Evolutionary conservation across 2,797 vertebrate species (phyloP).

Genomic region (Darevskia mixta): DNA sequence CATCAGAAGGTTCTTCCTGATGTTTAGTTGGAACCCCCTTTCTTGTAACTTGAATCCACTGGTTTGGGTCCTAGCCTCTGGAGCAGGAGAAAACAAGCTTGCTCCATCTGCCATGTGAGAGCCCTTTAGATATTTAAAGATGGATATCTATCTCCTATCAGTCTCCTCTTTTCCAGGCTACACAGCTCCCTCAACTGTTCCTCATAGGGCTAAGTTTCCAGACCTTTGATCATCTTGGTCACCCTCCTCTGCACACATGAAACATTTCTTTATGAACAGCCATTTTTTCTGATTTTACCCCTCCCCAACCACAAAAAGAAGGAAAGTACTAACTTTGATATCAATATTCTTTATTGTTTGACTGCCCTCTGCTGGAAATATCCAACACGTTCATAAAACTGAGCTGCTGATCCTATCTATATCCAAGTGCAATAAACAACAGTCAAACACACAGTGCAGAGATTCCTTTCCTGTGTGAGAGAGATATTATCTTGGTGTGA

Average conservation of each 20-base stretch:
- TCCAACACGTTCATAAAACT: constrained; percentile 25
- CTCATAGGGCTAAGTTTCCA: no score
- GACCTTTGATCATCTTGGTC: no score
- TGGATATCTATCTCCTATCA: no score
- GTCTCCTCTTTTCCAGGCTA: no score
- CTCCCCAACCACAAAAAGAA: fast-evolving
- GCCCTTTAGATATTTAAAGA: no score
- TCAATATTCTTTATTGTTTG: constrained; percentile 32
- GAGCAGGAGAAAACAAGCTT: no score
- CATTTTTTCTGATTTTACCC: not conserved
- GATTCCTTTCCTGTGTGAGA: constrained; percentile 37
- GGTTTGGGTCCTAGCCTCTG: no score
- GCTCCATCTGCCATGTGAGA: no score
- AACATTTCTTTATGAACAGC: constrained; percentile 15
- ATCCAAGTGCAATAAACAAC: not conserved
- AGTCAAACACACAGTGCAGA: not conserved
- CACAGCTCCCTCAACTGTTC: no score
- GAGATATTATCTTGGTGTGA: not conserved
- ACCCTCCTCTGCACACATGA: constrained; percentile 3
- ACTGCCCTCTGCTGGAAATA: constrained; percentile 72
- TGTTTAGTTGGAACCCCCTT: no score
- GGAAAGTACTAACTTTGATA: not conserved
- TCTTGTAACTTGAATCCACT: not conserved
- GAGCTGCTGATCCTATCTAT: not conserved
- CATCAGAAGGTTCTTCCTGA: no score